Evolutionary conservation across 1,140 invertebrate genomes (phyloP).

Genomic region (Saccostrea echinata): DNA sequence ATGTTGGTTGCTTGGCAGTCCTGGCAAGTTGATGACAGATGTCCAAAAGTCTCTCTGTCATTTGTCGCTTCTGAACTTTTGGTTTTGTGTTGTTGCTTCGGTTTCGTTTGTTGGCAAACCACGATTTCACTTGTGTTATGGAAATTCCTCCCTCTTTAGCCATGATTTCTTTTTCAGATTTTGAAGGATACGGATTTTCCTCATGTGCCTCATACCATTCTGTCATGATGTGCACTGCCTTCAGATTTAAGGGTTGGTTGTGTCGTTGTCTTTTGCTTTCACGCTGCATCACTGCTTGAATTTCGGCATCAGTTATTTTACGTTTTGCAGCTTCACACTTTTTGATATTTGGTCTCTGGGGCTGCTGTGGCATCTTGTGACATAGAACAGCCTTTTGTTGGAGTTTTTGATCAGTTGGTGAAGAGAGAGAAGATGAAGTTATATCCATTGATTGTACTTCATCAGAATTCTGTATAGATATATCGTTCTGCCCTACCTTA

Average conservation of each 20-base stretch:
- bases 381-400: constrained; percentile 29
- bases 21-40: constrained; percentile 72
- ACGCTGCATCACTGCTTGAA: constrained; percentile 9
- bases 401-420: background rate
- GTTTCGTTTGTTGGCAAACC: constrained; percentile 78
- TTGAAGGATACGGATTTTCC: constrained; percentile 76
- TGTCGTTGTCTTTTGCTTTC: constrained; percentile 64
- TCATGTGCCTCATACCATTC: constrained; percentile 72
- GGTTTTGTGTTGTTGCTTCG: constrained; percentile 77
- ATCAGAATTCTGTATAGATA: background rate
- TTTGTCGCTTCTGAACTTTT: constrained; percentile 74
- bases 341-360: constrained; percentile 40
- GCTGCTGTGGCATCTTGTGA: constrained; percentile 40
- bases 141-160: constrained; percentile 73
- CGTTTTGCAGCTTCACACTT: constrained; percentile 27
- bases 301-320: constrained; percentile 40
- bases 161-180: constrained; percentile 73
- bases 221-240: constrained; percentile 71
- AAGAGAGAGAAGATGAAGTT: background rate
- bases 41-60: constrained; percentile 71
- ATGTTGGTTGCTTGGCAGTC: constrained; percentile 59
- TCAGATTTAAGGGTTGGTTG: constrained; percentile 73
- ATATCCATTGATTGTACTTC: constrained; percentile 22
- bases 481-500: background rate
- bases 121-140: constrained; percentile 76